Conservation (phyloP, 1,140 invertebrate species). For the Phymastichus coffea region DNA sequence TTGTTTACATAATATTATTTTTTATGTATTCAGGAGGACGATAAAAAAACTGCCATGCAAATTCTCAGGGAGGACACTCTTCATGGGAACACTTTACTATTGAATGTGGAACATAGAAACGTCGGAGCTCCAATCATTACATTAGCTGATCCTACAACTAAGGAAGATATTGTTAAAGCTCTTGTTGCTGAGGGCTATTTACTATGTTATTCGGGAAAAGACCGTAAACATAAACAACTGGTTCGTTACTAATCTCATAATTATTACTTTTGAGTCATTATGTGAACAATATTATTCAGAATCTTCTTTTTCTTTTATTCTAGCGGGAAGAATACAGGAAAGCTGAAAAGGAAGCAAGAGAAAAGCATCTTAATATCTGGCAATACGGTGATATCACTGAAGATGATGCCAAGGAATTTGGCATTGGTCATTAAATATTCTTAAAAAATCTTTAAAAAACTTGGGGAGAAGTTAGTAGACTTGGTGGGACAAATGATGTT, state of each 20-base stretch:
- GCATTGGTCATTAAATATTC: slow-evolving; percentile 49
- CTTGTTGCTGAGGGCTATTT: slow-evolving; percentile 85
- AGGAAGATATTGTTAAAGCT: slow-evolving; percentile 80
- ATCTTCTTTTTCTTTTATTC: slow-evolving; percentile 33
- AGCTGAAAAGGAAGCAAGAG: slow-evolving; percentile 83
- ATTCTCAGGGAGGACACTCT: slow-evolving; percentile 66
- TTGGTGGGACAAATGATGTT: slow-evolving; percentile 23
- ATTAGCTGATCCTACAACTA: slow-evolving; percentile 68
- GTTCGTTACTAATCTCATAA: slow-evolving; percentile 57
- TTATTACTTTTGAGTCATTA: slow-evolving; percentile 5
- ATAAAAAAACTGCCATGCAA: slow-evolving; percentile 72
- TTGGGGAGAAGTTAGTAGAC: slow-evolving; percentile 23
- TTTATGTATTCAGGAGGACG: slow-evolving; percentile 64
- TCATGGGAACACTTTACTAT: slow-evolving; percentile 66
- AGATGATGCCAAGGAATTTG: slow-evolving; percentile 92
- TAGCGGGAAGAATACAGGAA: slow-evolving; percentile 77
- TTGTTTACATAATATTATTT: slow-evolving; percentile 15
- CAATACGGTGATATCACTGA: slow-evolving; percentile 94
- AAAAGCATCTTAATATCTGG: slow-evolving; percentile 86
- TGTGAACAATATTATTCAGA: background rate
- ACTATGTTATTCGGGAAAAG: slow-evolving; percentile 76
- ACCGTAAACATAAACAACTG: slow-evolving; percentile 78
- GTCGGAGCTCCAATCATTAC: slow-evolving; percentile 70
- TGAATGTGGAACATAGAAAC: slow-evolving; percentile 73
- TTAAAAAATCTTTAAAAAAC: slow-evolving; percentile 14